phyloP scores from a whole-genome alignment of 2,113 vertebrate species.

The Microtus pennsylvanicus region DNA sequence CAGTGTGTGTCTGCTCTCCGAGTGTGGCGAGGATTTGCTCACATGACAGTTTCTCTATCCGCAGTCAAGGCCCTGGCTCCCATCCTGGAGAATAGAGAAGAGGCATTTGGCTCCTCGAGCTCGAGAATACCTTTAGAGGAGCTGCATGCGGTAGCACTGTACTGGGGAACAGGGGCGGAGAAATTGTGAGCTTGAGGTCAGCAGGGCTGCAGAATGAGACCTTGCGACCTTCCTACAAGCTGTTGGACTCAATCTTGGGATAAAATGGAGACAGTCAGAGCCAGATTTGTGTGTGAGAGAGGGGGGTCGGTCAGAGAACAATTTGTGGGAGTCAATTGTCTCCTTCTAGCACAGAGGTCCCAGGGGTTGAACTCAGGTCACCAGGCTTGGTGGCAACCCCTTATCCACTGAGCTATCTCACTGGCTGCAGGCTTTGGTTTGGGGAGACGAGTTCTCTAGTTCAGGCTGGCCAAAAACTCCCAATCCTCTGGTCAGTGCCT shows the following conservation, averaged over 20 bases:
- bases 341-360: background rate
- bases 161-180: background rate
- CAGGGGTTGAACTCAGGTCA: background rate
- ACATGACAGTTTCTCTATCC: background rate
- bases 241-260: background rate
- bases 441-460: background rate
- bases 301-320: background rate
- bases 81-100: background rate
- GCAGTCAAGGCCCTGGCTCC: background rate
- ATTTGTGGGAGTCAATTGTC: background rate
- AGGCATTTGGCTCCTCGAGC: constrained; percentile 20
- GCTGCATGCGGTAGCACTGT: too few relatives aligned
- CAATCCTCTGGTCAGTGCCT: background rate
- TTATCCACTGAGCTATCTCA: background rate
- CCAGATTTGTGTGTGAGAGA: background rate
- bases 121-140: constrained; percentile 14
- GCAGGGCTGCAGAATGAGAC: background rate
- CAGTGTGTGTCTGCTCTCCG: background rate
- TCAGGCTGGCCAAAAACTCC: background rate
- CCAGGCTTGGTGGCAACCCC: background rate
- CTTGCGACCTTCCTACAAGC: background rate
- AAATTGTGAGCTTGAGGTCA: too few relatives aligned
- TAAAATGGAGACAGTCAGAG: background rate
- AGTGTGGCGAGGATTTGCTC: background rate
- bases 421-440: background rate